Evolutionary conservation across 2,888 invertebrate genomes (phyloP).

Genomic region (Lasioglossum figueresi): DNA sequence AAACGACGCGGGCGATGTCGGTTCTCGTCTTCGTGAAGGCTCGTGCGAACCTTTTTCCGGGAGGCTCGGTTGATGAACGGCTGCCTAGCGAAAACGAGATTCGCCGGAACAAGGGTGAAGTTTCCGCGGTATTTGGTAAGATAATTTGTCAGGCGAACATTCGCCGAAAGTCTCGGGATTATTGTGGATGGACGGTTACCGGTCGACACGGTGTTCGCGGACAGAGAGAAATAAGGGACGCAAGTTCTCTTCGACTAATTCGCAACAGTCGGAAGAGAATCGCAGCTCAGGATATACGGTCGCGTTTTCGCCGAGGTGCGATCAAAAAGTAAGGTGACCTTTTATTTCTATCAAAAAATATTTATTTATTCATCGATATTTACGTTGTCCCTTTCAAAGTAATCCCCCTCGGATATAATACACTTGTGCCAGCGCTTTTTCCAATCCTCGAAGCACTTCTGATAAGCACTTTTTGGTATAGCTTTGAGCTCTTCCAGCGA

Average conservation of each 20-base stretch:
- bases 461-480: too few relatives aligned
- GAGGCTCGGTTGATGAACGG: slow-evolving; percentile 13
- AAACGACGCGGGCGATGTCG: background rate
- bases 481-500: too few relatives aligned
- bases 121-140: background rate
- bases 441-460: too few relatives aligned
- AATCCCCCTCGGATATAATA: too few relatives aligned
- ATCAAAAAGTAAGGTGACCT: too few relatives aligned
- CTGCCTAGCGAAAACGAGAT: background rate
- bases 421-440: too few relatives aligned
- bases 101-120: background rate
- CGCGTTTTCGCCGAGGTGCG: background rate
- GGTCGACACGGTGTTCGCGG: background rate
- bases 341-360: too few relatives aligned
- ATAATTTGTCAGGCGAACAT: background rate
- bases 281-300: background rate
- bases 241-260: background rate
- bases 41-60: background rate
- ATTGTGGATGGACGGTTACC: background rate
- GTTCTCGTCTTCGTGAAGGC: background rate
- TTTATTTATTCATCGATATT: too few relatives aligned
- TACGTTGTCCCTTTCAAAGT: too few relatives aligned
- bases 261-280: background rate
- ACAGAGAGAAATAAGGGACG: background rate
- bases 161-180: background rate